These are phyloP conservation scores for Gymnorhina tibicen DNA, from an alignment of 2,113 vertebrate species.

Conservation along the genomic window DNA sequence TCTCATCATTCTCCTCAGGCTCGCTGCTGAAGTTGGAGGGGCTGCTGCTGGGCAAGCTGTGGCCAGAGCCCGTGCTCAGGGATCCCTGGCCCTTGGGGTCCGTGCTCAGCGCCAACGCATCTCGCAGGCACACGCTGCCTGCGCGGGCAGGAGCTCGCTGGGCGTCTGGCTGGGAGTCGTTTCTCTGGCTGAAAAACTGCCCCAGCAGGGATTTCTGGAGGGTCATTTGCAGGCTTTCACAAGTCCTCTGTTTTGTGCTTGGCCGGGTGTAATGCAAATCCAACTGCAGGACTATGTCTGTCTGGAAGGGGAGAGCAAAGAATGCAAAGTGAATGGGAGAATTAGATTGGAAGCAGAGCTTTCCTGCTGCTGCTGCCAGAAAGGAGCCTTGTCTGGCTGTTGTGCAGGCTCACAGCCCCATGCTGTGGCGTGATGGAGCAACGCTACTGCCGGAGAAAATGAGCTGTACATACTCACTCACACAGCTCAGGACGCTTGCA, in stretches of 20 bases:
- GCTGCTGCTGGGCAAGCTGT: conserved; percentile 28
- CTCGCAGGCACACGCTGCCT: neutral
- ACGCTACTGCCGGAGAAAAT: neutral
- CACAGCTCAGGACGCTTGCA: fast-evolving
- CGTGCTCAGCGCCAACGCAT: neutral
- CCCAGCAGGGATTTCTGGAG: conserved; percentile 75
- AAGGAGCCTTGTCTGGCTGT: neutral
- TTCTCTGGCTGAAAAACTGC: conserved; percentile 62
- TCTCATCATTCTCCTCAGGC: conserved; percentile 85
- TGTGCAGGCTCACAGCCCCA: conserved; percentile 27
- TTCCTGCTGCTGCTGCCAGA: neutral
- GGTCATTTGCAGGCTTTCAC: conserved; percentile 68
- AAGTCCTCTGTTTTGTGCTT: conserved; percentile 63
- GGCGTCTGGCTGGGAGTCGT: neutral
- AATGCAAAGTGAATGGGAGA: neutral
- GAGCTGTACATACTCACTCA: neutral
- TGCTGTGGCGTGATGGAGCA: conserved; percentile 9
- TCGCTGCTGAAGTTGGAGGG: conserved; percentile 63
- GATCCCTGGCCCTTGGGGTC: conserved; percentile 5
- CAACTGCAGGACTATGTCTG: conserved; percentile 74
- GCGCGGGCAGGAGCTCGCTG: neutral
- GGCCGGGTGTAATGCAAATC: conserved; percentile 75
- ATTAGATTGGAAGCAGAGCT: neutral
- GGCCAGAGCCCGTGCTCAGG: conserved; percentile 57
- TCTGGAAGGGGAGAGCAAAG: conserved; percentile 50